These are phyloP conservation scores for Dexiosoma caninum DNA, from an alignment of 2,888 invertebrate genomes.

Conservation along the genomic window DNA sequence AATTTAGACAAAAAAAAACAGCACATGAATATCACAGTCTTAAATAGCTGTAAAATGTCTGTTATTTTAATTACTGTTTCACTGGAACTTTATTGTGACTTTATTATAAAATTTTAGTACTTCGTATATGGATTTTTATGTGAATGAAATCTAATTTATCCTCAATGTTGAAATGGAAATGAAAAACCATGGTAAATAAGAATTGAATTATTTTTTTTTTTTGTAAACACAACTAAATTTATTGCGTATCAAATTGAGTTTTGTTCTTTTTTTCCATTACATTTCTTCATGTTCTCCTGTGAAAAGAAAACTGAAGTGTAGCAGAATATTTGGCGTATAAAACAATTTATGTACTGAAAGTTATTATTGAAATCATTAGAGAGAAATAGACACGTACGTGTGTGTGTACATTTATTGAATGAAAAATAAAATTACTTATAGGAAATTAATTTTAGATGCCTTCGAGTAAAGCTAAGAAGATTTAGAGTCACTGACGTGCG, in stretches of 20 bases:
- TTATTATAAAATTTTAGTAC: slow-evolving; percentile 12
- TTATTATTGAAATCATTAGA: no score
- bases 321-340: neutral
- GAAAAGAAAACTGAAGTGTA: no score
- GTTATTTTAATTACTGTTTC: slow-evolving; percentile 52
- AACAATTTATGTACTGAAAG: no score
- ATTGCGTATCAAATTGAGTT: slow-evolving; percentile 40
- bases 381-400: no score
- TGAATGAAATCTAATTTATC: neutral
- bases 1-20: neutral
- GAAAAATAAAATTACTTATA: no score
- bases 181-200: neutral
- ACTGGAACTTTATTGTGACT: slow-evolving; percentile 35
- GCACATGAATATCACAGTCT: neutral
- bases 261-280: neutral
- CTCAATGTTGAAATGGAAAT: neutral
- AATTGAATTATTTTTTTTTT: neutral
- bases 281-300: neutral
- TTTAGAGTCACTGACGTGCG: no score
- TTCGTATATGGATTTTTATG: neutral
- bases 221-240: slow-evolving; percentile 16
- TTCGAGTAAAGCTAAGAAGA: no score
- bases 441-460: no score
- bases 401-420: no score
- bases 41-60: slow-evolving; percentile 33